phyloP scores from a whole-genome alignment of 2,113 vertebrate species.

The Phasianus colchicus region DNA sequence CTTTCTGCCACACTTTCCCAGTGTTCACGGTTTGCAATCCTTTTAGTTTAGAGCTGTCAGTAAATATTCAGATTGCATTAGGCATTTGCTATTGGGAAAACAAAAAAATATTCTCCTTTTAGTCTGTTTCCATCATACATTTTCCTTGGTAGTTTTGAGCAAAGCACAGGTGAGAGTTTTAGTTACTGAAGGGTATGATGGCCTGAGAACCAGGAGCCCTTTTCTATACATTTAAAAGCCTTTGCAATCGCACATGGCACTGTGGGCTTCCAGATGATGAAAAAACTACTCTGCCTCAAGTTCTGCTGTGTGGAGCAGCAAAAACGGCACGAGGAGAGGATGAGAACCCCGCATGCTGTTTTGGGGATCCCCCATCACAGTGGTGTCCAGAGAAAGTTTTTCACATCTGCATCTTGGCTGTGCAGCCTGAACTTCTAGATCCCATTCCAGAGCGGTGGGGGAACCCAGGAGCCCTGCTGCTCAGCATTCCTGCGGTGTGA shows the following conservation, averaged over 20 bases:
- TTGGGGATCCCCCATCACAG: background rate
- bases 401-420: accelerated
- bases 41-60: background rate
- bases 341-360: accelerated
- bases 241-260: accelerated
- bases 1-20: background rate
- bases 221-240: background rate
- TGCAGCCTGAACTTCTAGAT: background rate
- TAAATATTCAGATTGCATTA: background rate
- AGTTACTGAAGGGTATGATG: background rate
- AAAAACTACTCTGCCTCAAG: background rate
- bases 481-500: background rate
- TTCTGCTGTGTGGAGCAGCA: background rate
- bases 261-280: background rate
- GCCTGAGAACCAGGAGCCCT: background rate
- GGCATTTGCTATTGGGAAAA: background rate
- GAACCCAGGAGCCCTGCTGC: background rate
- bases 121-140: background rate
- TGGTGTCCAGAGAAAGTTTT: background rate
- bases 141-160: background rate
- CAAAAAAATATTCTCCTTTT: background rate
- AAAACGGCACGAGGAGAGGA: background rate
- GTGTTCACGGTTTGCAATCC: background rate
- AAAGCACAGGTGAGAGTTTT: background rate
- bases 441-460: background rate